A percentile compares a stretch with the other conserved stretches of the same genome.
These are phyloP conservation scores for Illadopsis cleaveri DNA, from an alignment of 2,113 vertebrate genomes.

Conservation along the genomic window DNA sequence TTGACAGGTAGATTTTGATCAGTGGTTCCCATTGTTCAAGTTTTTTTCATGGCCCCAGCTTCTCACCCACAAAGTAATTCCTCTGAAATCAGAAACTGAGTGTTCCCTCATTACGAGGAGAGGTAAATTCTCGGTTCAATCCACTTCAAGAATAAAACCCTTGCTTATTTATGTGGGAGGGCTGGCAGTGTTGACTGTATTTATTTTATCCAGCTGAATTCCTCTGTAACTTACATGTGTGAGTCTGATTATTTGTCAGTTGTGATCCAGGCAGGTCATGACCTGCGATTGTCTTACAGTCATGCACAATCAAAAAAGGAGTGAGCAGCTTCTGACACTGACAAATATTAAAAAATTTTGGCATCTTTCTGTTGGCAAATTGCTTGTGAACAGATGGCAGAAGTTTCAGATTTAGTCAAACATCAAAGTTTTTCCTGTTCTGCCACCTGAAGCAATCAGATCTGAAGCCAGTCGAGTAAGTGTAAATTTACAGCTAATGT, in stretches of 20 bases:
- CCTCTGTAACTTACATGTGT: neutral
- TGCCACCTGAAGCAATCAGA: conserved; percentile 22
- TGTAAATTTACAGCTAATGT: neutral
- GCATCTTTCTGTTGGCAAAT: conserved; percentile 4
- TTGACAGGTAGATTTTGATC: neutral
- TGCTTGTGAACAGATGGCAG: conserved; percentile 21
- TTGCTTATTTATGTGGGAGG: neutral
- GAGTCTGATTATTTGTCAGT: neutral
- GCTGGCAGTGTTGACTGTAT: neutral
- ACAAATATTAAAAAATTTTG: neutral
- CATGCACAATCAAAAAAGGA: neutral
- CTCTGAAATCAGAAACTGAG: neutral
- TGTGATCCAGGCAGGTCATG: neutral
- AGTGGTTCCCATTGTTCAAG: neutral
- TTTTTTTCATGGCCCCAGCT: neutral
- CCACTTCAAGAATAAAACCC: neutral
- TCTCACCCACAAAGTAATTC: neutral
- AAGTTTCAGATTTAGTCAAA: conserved; percentile 25
- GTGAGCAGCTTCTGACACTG: neutral
- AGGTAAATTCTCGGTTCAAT: neutral
- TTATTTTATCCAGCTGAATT: conserved; percentile 9
- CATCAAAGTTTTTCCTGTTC: neutral
- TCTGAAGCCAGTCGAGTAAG: neutral
- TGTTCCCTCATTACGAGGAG: neutral
- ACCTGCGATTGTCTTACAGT: neutral